Evolutionary conservation across 2,888 invertebrate genomes (phyloP), one percentile per base, ranked within the genome.

Genomic region (Epiperipatus broadwayi): DNA sequence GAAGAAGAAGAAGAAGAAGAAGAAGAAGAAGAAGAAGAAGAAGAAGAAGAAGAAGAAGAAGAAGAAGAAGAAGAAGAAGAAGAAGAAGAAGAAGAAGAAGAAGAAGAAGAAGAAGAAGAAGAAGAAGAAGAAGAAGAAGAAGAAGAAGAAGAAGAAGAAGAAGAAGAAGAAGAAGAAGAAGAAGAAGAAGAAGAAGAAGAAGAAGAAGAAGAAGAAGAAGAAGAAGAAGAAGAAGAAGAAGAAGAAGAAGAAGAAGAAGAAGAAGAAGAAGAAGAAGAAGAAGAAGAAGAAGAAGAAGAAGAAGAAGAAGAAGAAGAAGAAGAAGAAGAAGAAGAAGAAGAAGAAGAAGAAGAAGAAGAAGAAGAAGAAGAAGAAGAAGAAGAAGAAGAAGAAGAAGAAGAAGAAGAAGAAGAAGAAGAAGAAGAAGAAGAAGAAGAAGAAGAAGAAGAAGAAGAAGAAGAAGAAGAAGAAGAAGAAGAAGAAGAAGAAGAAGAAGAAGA

Each of bases 91-190:
- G 27, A 25, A 25, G 27, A 25, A 25, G 27, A 25, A 25, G 27
- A 25, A 25, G 27, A 25, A 25, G 27, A 25, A 25, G 27, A 25
- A 25, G 27, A 25, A 25, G 27, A 25, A 25, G 27, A 25, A 25
- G 27, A 25, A 25, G 27, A 25, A 25, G 27, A 25, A 25, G 27
- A 25, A 25, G 27, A 25, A 25, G 27, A 25, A 25, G 27, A 25
- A 25, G 27, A 25, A 25, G 27, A 25, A 25, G 27, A 25, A 25
- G 27, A 25, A 25, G 27, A 25, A 25, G 27, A 25, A 25, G 27
- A 25, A 25, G 27, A 25, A 25, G 27, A 25, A 10, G n/a, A 25
- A 10, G 10, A 25, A 10, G 27, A 25, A 25, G 10, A n/a, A 25
- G n/a, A 10, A 10, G 27, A 10, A 10, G n/a, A 25, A 10, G n/a